phyloP scores from a whole-genome alignment of 2,888 invertebrate species.

The Apamea anceps region DNA sequence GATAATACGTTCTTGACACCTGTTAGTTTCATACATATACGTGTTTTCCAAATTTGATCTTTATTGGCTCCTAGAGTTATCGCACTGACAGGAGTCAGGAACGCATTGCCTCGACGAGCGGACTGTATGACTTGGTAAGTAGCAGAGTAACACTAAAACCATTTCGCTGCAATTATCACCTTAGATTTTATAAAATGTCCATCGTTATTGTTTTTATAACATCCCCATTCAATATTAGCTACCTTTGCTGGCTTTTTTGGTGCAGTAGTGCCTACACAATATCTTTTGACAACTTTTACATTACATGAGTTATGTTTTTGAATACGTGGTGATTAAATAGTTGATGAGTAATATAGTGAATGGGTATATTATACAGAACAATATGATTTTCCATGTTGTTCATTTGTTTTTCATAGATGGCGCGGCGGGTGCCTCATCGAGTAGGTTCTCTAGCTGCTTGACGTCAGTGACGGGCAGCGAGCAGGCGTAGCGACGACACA shows the following conservation, averaged over 20 bases:
- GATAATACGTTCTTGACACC: neutral
- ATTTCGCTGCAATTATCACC: slow-evolving; percentile 24
- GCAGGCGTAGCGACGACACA: slow-evolving; percentile 94
- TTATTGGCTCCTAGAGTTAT: neutral
- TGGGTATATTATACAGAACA: slow-evolving; percentile 57
- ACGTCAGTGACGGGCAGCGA: slow-evolving; percentile 93
- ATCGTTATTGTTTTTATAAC: slow-evolving; percentile 33
- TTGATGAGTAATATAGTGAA: slow-evolving; percentile 53
- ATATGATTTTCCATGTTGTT: slow-evolving; percentile 39
- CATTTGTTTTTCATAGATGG: slow-evolving; percentile 61
- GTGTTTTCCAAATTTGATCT: neutral
- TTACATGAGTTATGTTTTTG: slow-evolving; percentile 34
- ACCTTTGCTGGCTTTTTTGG: neutral
- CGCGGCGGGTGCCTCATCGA: slow-evolving; percentile 83
- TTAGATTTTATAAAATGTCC: slow-evolving; percentile 28
- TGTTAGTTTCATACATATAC: no score
- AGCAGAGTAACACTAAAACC: slow-evolving; percentile 34
- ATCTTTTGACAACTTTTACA: neutral
- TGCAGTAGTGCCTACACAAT: neutral
- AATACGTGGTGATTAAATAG: slow-evolving; percentile 32
- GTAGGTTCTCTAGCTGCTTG: slow-evolving; percentile 90
- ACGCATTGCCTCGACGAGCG: neutral
- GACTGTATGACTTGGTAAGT: slow-evolving; percentile 31
- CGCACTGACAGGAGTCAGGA: neutral
- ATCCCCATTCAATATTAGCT: slow-evolving; percentile 48